Evolutionary conservation across 2,888 invertebrate genomes (phyloP).

Genomic region (Lithophane leautieri): DNA sequence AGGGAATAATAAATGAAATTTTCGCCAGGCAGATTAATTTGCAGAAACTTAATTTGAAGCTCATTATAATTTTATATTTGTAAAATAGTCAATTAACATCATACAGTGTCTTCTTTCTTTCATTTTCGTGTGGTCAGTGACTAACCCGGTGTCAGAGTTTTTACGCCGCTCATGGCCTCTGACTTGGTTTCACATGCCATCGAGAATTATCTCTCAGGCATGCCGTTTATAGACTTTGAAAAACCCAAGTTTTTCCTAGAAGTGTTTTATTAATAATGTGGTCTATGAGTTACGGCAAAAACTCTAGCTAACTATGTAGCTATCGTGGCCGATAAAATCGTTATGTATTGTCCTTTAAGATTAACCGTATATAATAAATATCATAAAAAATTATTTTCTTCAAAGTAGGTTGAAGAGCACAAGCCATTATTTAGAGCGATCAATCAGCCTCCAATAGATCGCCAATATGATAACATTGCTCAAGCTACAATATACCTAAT

Average conservation of each 20-base stretch:
- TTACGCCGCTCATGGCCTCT: too few relatives aligned
- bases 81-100: neutral
- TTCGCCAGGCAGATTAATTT: neutral
- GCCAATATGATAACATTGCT: slow-evolving; percentile 31
- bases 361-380: slow-evolving; percentile 3
- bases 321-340: slow-evolving; percentile 31
- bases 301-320: neutral
- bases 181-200: too few relatives aligned
- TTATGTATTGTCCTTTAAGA: slow-evolving; percentile 32
- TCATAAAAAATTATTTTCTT: slow-evolving; percentile 1
- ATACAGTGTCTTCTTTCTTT: too few relatives aligned
- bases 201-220: too few relatives aligned
- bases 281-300: slow-evolving; percentile 15
- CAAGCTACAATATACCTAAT: slow-evolving; percentile 12
- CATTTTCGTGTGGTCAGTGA: too few relatives aligned
- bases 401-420: neutral
- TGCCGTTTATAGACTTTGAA: neutral
- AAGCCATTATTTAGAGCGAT: slow-evolving; percentile 43
- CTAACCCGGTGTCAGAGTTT: too few relatives aligned
- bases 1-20: neutral
- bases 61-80: neutral
- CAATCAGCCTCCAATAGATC: slow-evolving; percentile 46
- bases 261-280: neutral
- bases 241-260: neutral
- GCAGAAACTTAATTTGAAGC: neutral